Percentiles rank a stretch among this genome's conserved stretches.
Conservation (phyloP, 53 echinoderm and acorn worm genomes). For the Paelopatides confundens region DNA sequence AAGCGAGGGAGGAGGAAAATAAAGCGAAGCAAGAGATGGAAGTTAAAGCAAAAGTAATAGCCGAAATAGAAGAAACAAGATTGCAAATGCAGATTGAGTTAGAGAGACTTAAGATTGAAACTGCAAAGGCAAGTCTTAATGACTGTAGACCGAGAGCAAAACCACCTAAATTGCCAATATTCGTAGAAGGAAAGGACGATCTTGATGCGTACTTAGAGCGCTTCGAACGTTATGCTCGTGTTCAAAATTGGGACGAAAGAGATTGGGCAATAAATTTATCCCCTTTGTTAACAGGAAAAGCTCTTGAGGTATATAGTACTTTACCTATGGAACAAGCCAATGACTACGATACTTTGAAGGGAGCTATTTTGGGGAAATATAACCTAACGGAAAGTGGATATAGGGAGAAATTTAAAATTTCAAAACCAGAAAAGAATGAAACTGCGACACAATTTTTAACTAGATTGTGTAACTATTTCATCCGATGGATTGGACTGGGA, state of each 20-base stretch:
- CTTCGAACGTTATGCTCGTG: constrained; percentile 44
- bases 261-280: constrained; percentile 47
- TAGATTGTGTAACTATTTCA: constrained; percentile 25
- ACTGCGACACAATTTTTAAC: constrained; percentile 18
- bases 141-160: too few species aligned
- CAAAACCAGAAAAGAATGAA: constrained; percentile 27
- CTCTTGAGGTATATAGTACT: constrained; percentile 12
- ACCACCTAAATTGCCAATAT: constrained; percentile 30
- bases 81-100: too few species aligned
- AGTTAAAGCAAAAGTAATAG: too few species aligned
- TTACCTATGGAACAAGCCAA: constrained; percentile 7
- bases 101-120: not conserved
- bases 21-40: not conserved
- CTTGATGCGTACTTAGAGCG: constrained; percentile 52
- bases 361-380: not conserved
- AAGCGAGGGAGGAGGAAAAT: not conserved
- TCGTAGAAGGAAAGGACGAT: constrained; percentile 44
- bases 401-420: constrained; percentile 10
- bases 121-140: not conserved
- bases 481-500: constrained; percentile 36
- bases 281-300: constrained; percentile 46
- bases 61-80: too few species aligned
- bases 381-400: constrained; percentile 40
- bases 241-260: not conserved
- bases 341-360: constrained; percentile 31